These are phyloP conservation scores for Liasis olivaceus DNA, from an alignment of 2,797 vertebrate species.

Conservation along the genomic window DNA sequence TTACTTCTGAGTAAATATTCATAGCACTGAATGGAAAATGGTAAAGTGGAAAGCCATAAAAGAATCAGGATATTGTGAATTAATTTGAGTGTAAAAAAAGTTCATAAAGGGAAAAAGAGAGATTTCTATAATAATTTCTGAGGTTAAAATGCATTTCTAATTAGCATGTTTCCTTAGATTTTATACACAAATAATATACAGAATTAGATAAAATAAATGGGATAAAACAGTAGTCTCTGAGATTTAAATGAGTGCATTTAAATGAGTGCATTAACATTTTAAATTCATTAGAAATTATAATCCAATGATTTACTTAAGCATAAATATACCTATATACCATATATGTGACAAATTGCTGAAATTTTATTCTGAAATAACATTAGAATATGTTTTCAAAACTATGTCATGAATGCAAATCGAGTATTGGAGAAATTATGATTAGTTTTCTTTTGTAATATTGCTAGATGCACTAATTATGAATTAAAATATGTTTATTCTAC, in stretches of 20 bases:
- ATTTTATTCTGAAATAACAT: background rate
- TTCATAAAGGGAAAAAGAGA: conserved; percentile 10
- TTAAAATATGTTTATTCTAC: background rate
- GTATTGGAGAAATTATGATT: conserved; percentile 33
- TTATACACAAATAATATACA: background rate
- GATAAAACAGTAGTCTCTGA: background rate
- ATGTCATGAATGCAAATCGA: background rate
- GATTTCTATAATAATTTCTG: conserved; percentile 19
- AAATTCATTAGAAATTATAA: background rate
- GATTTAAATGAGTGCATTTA: background rate
- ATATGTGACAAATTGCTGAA: background rate
- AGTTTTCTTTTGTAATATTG: background rate
- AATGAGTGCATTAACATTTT: background rate
- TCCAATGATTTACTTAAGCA: background rate
- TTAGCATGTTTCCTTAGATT: conserved; percentile 26
- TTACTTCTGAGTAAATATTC: background rate
- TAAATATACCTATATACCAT: background rate
- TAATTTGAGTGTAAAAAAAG: conserved; percentile 6
- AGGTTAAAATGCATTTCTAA: conserved; percentile 27
- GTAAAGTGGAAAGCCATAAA: conserved; percentile 13
- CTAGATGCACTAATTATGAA: conserved; percentile 2
- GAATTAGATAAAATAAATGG: background rate
- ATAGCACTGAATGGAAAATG: conserved; percentile 1
- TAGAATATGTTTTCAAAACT: background rate
- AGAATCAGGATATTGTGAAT: conserved; percentile 2